Percentiles rank a stretch among this genome's conserved stretches.
Conservation (phyloP, 2,113 vertebrate genomes). For the Atherinomorus stipes region DNA sequence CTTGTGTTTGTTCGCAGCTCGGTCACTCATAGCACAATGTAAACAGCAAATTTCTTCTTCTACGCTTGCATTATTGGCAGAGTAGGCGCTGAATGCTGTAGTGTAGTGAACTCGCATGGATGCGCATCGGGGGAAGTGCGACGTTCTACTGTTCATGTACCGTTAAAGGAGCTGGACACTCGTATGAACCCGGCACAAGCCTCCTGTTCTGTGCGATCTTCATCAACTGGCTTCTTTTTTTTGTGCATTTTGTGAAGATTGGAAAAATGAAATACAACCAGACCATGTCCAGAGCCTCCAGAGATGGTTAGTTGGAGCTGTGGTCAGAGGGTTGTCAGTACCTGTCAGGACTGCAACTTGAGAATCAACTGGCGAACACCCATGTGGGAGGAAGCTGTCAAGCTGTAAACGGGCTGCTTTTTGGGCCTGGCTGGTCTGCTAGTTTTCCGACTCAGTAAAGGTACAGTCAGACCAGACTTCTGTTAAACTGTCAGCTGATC, state of each 20-base stretch:
- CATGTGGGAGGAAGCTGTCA: conserved; percentile 4
- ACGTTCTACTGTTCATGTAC: too few relatives aligned
- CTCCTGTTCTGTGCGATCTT: background rate
- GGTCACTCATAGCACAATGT: too few relatives aligned
- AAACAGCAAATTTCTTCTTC: too few relatives aligned
- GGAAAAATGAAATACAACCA: background rate
- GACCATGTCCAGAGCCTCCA: background rate
- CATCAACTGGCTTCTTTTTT: background rate
- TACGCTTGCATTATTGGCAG: too few relatives aligned
- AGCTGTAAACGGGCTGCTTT: conserved; percentile 1
- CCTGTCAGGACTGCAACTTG: conserved; percentile 10
- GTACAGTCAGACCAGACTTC: background rate
- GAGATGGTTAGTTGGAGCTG: conserved; percentile 11
- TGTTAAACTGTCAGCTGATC: background rate
- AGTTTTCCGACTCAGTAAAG: background rate
- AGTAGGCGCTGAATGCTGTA: too few relatives aligned
- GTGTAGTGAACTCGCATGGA: too few relatives aligned
- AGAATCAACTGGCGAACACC: conserved; percentile 9
- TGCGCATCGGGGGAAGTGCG: too few relatives aligned
- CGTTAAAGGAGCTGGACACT: background rate
- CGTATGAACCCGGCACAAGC: background rate
- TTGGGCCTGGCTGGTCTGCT: background rate
- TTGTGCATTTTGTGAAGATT: background rate
- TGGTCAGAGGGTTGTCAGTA: conserved; percentile 6
- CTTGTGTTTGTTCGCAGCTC: too few relatives aligned